Conservation (phyloP, 2,888 invertebrate genomes). For the Laothoe populi region DNA sequence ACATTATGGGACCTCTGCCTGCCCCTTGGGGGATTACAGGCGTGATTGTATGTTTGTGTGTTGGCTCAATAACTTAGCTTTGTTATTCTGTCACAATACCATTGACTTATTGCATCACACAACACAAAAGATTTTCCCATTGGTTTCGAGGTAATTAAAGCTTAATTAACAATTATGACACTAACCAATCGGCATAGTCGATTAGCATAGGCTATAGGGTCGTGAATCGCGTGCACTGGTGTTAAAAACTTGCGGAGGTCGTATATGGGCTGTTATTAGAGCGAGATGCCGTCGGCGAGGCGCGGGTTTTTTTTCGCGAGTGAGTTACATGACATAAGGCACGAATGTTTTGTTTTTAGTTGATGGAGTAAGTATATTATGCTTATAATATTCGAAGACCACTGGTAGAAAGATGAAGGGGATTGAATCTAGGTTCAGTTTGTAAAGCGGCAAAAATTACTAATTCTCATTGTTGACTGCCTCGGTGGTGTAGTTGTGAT, state of each 20-base stretch:
- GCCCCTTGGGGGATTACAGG: no score
- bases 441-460: no score
- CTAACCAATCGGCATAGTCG: slow-evolving; percentile 57
- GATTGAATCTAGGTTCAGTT: no score
- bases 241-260: slow-evolving; percentile 62
- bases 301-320: slow-evolving; percentile 51
- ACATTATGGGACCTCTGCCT: no score
- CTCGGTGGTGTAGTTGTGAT: no score
- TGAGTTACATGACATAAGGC: slow-evolving; percentile 56
- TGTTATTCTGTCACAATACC: no score
- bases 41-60: no score
- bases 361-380: no score
- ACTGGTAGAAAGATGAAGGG: no score
- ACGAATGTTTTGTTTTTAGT: slow-evolving; percentile 30
- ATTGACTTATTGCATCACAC: neutral
- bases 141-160: slow-evolving; percentile 55
- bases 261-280: slow-evolving; percentile 76
- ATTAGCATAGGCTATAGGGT: slow-evolving; percentile 49
- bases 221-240: slow-evolving; percentile 42
- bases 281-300: slow-evolving; percentile 60
- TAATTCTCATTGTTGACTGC: no score
- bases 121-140: slow-evolving; percentile 34
- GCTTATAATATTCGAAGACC: no score
- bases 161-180: slow-evolving; percentile 62
- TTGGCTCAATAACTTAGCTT: no score